phyloP scores from a whole-genome alignment of 2,888 invertebrate species.

The Trachelus tabidus region DNA sequence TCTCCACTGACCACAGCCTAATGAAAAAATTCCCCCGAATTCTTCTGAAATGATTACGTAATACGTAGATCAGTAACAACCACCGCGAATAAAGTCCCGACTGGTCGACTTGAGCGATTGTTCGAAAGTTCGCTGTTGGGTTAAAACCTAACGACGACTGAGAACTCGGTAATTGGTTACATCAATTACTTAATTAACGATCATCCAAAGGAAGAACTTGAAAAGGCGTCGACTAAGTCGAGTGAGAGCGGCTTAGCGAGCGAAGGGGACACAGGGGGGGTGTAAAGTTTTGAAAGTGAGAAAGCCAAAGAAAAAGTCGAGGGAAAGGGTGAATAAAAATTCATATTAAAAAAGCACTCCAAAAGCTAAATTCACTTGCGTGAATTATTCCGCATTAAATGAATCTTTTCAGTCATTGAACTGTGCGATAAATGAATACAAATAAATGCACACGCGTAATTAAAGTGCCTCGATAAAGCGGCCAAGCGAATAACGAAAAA shows the following conservation, averaged over 20 bases:
- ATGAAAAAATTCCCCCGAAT: neutral
- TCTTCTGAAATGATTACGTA: neutral
- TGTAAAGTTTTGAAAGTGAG: neutral
- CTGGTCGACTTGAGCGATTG: neutral
- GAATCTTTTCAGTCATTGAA: neutral
- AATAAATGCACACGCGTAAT: neutral
- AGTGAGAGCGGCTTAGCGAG: neutral
- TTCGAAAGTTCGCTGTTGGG: neutral
- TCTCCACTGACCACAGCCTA: neutral
- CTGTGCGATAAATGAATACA: neutral
- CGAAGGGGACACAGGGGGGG: neutral
- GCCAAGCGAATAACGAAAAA: neutral
- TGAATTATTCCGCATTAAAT: neutral
- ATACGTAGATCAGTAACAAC: neutral
- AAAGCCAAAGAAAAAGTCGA: neutral
- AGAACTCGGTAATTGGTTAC: slow-evolving; percentile 32
- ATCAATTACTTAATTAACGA: slow-evolving; percentile 25
- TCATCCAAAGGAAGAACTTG: neutral
- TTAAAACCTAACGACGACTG: neutral
- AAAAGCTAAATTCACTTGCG: neutral
- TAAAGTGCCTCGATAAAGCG: neutral
- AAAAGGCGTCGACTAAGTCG: neutral
- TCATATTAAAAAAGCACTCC: neutral
- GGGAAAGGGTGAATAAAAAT: neutral
- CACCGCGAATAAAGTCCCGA: neutral